Conservation (phyloP, 2,113 vertebrate genomes). For the Eclectus roratus region DNA sequence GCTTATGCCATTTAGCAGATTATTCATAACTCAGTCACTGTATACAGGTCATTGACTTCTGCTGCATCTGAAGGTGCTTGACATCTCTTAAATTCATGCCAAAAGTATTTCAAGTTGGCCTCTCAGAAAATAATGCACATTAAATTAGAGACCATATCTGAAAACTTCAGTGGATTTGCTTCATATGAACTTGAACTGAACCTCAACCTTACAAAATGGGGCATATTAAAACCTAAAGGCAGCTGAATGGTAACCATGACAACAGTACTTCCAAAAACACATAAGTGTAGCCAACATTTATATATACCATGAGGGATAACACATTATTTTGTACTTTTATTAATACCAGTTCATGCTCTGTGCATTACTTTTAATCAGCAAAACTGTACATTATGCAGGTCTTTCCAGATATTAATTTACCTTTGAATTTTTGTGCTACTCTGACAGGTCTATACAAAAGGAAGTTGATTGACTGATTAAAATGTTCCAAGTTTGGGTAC, state of each 20-base stretch:
- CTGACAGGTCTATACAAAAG: not conserved
- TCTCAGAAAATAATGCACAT: not conserved
- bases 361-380: not conserved
- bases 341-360: not conserved
- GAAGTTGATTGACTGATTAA: not conserved
- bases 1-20: not conserved
- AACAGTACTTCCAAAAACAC: conserved; percentile 7
- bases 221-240: conserved; percentile 25
- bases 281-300: not conserved
- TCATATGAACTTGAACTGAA: conserved; percentile 38
- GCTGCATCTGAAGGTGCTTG: not conserved
- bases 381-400: not conserved
- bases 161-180: conserved; percentile 23
- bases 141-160: not conserved
- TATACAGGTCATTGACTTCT: not conserved
- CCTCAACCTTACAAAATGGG: conserved; percentile 23
- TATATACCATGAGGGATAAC: not conserved
- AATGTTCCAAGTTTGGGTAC: not conserved
- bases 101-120: not conserved
- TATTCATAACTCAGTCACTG: not conserved
- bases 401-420: not conserved
- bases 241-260: conserved; percentile 45
- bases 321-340: not conserved
- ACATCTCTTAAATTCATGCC: not conserved
- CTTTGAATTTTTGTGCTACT: not conserved